Conservation (phyloP, 2,888 invertebrate genomes). For the Amphipoea lucens region DNA sequence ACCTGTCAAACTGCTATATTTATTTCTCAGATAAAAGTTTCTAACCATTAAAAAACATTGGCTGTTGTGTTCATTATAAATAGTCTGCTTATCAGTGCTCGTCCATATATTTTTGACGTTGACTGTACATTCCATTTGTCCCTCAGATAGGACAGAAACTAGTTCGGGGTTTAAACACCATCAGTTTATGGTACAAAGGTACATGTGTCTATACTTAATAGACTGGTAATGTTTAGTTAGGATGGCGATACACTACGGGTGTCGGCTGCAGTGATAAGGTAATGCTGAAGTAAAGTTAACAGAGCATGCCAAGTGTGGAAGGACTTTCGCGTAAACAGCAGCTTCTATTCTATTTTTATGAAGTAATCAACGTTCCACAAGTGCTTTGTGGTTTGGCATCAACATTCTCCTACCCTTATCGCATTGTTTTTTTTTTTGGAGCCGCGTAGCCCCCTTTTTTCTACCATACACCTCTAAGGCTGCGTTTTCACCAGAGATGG, state of each 20-base stretch:
- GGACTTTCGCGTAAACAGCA: not conserved
- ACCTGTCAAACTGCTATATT: too few relatives aligned
- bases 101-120: not conserved
- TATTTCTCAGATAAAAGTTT: too few relatives aligned
- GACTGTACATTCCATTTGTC: constrained; percentile 72
- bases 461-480: not conserved
- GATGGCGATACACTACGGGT: not conserved
- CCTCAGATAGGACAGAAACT: constrained; percentile 66
- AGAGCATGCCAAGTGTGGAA: not conserved
- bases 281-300: not conserved
- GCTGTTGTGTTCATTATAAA: too few relatives aligned
- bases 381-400: not conserved
- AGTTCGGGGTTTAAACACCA: constrained; percentile 63
- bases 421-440: not conserved
- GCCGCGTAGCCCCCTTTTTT: not conserved
- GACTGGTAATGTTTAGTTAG: constrained; percentile 28
- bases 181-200: constrained; percentile 49
- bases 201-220: constrained; percentile 54
- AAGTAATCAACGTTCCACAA: not conserved
- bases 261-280: constrained; percentile 20
- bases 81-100: too few relatives aligned
- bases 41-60: too few relatives aligned
- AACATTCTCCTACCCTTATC: too few relatives aligned
- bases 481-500: too few relatives aligned
- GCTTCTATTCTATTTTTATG: not conserved